Conservation (phyloP, 2,113 vertebrate species). For the Brachyistius frenatus region DNA sequence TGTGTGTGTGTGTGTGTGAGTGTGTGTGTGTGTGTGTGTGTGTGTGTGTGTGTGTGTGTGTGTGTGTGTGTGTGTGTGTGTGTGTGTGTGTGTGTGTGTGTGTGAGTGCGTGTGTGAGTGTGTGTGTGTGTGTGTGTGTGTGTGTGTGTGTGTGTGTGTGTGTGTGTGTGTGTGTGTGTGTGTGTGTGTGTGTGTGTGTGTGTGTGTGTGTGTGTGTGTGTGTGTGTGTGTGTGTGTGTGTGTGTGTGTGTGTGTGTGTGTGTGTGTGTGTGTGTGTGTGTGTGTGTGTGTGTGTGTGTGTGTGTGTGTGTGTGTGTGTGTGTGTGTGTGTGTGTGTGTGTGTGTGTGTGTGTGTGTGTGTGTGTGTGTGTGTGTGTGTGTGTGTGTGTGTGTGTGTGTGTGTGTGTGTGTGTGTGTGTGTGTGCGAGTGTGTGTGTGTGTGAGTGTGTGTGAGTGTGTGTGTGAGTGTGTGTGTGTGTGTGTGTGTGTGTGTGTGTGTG, state of each 20-base stretch:
- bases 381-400: slow-evolving; percentile 8
- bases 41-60: no score
- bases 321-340: slow-evolving; percentile 1
- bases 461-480: slow-evolving; percentile 9
- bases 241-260: slow-evolving; percentile 6
- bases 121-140: no score
- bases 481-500: slow-evolving; percentile 4
- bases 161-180: neutral
- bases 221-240: slow-evolving; percentile 7
- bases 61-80: no score
- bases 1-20: no score
- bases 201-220: neutral
- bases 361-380: slow-evolving; percentile 8
- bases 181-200: slow-evolving; percentile 7
- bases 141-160: no score
- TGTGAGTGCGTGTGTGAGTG: no score
- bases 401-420: neutral
- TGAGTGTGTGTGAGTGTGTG: neutral
- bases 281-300: slow-evolving; percentile 7
- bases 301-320: neutral
- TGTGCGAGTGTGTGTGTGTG: slow-evolving; percentile 3
- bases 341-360: neutral
- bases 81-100: no score
- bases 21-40: no score
- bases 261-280: neutral